Evolutionary conservation across 1,140 invertebrate species (phyloP), one percentile per base, ranked within the genome.

Genomic region (Drosophila sucinea): DNA sequence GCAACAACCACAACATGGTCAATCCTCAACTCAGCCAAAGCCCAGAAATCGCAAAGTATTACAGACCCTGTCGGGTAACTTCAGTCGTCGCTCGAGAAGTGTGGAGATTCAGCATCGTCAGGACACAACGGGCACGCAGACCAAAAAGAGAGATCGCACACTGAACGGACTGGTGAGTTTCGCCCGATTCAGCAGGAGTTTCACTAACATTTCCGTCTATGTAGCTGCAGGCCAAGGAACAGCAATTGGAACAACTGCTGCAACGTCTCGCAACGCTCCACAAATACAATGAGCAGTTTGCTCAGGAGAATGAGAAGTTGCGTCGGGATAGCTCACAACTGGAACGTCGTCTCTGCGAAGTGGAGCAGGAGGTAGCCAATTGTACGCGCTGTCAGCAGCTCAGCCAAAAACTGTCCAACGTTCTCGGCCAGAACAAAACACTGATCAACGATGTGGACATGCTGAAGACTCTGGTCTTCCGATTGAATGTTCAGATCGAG

Each of bases 381-480:
- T 93, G 93, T 57, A 41, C 86, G 1, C 87, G 92, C 29, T 92
- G 92, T 27, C 90, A 92, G 55, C 89, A 90, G 71, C 58, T 90
- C 1, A 82, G 54, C 1, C 70, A 84, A 30, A 90, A 93, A 11
- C 83, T 93, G 29, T 75, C 91, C 55, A 82, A 70, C 30, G 75
- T 93, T 33, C 91, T 91, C 30, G 83, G 83, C 3, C 92, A 93
- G 41, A 95, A 95, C 81, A 76, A 87, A 57, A 93, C 94, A 38
- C 81, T 94, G 4, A 90, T 89, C 27, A 93, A 94, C 77, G 95
- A 96, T 83, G 90, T 95, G 41, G 90, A 92, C 23, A 94, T 96
- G 92, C 81, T 96, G 3, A 96, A 96, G 90, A 95, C 94, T 44
- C 92, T 96, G 0, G 93, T 96, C 66, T 95, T 94, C 57, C 93